These are phyloP conservation scores for Rissa tridactyla DNA, from an alignment of 2,113 vertebrate species.

Conservation along the genomic window DNA sequence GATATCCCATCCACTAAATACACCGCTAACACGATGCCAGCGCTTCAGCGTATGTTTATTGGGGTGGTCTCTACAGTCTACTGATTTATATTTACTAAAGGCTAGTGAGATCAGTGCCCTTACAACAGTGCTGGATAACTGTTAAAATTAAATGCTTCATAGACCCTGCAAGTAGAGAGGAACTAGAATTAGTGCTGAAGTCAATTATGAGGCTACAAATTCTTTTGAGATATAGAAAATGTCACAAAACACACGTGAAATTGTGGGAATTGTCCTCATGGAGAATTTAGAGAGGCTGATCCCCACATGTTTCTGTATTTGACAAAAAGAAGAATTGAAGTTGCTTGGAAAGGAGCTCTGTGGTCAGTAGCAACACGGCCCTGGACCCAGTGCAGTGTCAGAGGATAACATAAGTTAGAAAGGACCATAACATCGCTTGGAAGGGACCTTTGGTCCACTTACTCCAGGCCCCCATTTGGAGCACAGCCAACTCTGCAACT, in stretches of 20 bases:
- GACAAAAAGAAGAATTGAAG: not conserved
- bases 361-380: accelerated
- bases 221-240: not conserved
- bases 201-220: not conserved
- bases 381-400: not conserved
- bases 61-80: not conserved
- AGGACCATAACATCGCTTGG: not conserved
- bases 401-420: not conserved
- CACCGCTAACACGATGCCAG: not conserved
- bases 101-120: not conserved
- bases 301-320: accelerated
- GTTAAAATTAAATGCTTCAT: not conserved
- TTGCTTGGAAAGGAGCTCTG: not conserved
- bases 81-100: not conserved
- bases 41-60: not conserved
- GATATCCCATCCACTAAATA: not conserved
- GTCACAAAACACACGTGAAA: accelerated
- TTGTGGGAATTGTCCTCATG: not conserved
- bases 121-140: accelerated
- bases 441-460: not conserved
- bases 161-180: not conserved
- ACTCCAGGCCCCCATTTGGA: not conserved
- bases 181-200: not conserved
- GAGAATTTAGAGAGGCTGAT: not conserved
- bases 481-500: not conserved